Percentiles rank a stretch among this genome's conserved stretches.
phyloP scores from a whole-genome alignment of 2,797 vertebrate genomes.

The Sebastes umbrosus region DNA sequence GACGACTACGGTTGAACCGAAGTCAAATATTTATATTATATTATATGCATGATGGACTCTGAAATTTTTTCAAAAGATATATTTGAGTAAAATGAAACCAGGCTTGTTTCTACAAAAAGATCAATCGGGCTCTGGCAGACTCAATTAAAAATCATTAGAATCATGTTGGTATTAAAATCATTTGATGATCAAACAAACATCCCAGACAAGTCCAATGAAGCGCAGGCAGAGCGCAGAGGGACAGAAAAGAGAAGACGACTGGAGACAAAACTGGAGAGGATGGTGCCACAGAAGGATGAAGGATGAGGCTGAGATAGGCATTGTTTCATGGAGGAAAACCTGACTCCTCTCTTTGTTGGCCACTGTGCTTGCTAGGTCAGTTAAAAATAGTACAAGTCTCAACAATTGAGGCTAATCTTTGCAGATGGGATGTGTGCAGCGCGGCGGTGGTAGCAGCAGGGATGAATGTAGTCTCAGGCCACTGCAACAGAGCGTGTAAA shows the following conservation, averaged over 20 bases:
- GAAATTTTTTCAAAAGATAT: not conserved
- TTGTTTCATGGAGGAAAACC: conserved; percentile 47
- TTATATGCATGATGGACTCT: not conserved
- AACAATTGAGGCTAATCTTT: conserved; percentile 76
- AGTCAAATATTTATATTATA: not conserved
- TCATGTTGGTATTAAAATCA: not conserved
- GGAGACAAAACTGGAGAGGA: not conserved
- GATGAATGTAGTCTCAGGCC: conserved; percentile 38
- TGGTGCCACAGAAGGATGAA: not conserved
- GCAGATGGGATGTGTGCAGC: conserved; percentile 72
- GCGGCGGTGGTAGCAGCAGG: conserved; percentile 50
- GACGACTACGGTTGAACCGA: not conserved
- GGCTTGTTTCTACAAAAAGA: not conserved
- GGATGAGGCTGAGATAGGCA: not conserved
- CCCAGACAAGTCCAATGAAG: not conserved
- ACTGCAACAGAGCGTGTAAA: conserved; percentile 29
- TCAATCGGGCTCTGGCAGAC: not conserved
- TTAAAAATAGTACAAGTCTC: conserved; percentile 76
- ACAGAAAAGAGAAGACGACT: not conserved
- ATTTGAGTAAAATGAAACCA: not conserved
- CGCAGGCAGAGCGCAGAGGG: not conserved
- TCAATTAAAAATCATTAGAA: not conserved
- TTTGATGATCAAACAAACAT: not conserved
- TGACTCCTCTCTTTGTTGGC: conserved; percentile 47
- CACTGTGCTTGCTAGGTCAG: conserved; percentile 73